A percentile compares a stretch with the other conserved stretches of the same genome.
phyloP scores from a whole-genome alignment of 1,140 invertebrate genomes.

The Zaprionus lachaisei region DNA sequence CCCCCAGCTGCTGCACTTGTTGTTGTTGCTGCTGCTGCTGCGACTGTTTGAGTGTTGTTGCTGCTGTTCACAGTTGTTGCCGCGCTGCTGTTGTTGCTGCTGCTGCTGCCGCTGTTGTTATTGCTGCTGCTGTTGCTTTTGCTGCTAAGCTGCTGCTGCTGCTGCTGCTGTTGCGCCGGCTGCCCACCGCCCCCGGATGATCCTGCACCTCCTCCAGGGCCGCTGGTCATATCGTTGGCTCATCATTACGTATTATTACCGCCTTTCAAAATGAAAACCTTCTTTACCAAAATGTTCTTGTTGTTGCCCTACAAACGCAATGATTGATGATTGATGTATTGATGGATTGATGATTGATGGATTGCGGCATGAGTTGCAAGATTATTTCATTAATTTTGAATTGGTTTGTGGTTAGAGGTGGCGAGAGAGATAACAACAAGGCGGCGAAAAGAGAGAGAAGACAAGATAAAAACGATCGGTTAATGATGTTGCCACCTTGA shows the following conservation, averaged over 20 bases:
- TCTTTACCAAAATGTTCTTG: slow-evolving; percentile 85
- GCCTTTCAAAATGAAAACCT: slow-evolving; percentile 85
- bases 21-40: slow-evolving; percentile 44
- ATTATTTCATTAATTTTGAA: slow-evolving; percentile 30
- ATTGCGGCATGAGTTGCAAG: slow-evolving; percentile 42
- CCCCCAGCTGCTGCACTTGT: slow-evolving; percentile 26
- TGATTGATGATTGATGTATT: slow-evolving; percentile 29
- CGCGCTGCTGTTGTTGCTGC: slow-evolving; percentile 51
- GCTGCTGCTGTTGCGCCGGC: slow-evolving; percentile 44
- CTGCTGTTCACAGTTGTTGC: slow-evolving; percentile 55
- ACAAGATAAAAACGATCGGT: slow-evolving; percentile 78
- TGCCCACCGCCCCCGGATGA: slow-evolving; percentile 63
- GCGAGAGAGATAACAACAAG: slow-evolving; percentile 58
- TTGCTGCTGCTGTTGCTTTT: slow-evolving; percentile 51
- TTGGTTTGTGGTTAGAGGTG: slow-evolving; percentile 52
- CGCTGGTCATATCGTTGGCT: slow-evolving; percentile 84
- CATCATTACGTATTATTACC: slow-evolving; percentile 85
- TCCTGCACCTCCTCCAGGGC: slow-evolving; percentile 76
- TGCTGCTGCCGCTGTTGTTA: slow-evolving; percentile 35
- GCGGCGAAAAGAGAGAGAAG: slow-evolving; percentile 76
- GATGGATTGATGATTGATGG: slow-evolving; percentile 36
- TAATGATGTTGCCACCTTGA: slow-evolving; percentile 59
- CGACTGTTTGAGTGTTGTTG: slow-evolving; percentile 38
- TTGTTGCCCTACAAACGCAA: slow-evolving; percentile 76
- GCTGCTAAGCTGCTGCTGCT: slow-evolving; percentile 47